Evolutionary conservation across 2,797 vertebrate species (phyloP), one percentile per base, ranked within the genome.

Genomic region (Cichlasoma orientale): DNA sequence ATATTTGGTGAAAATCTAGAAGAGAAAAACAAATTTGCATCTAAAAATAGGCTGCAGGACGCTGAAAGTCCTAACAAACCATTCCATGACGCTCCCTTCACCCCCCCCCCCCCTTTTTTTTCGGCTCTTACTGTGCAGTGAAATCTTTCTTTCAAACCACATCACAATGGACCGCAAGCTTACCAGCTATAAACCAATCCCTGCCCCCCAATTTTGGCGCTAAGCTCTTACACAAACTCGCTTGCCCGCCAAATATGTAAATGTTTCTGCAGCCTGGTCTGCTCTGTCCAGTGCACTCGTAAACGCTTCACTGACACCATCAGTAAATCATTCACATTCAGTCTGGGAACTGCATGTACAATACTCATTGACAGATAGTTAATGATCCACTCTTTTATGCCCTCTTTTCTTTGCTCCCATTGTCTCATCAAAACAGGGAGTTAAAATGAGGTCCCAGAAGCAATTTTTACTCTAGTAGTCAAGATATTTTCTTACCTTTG

Each of bases 211-310:
- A 94, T 3, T 95, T 94, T 92, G 95, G 95, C 57, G 94, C 97
- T 90, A 96, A 95, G 90, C 95, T 96, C 73, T 91, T 86, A 86
- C 95, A 97, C 91, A 96, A 97, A 10, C 96, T 96, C 91, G 94
- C 92, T 85, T 95, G 95, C 94, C 97, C 96, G 27, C 97, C 89
- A 91, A 97, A 97, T 90, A 92, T 96, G 92, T 96, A 96, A 2
- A 96, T 96, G 91, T 94, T 90, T 74, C 94, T 89, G 88, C 94
- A 96, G 74, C 78, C 69, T 79, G 68, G 74, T 84, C 77, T 38
- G 33, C 69, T 75, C 55, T 73, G 69, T 57, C 75, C 77, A 72
- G 56, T 47, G 78, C 59, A 53, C 27, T 21, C 14, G 1, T 61
- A 79, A 85, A 76, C 38, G 19, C 23, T 77, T 74, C 50, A 75